phyloP scores from a whole-genome alignment of 2,113 vertebrate species.

The Leptobrachium leishanense region DNA sequence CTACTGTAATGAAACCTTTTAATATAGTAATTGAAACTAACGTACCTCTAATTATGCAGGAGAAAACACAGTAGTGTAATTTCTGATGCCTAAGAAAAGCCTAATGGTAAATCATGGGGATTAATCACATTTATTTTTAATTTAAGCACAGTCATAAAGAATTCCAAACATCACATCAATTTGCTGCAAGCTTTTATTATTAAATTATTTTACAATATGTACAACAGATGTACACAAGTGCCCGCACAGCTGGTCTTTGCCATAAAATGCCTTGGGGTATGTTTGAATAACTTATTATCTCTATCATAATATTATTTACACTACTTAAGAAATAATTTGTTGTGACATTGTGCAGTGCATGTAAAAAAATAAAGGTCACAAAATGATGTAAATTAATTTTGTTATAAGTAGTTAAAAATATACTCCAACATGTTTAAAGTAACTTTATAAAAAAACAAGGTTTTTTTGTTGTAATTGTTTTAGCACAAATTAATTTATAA shows the following conservation, averaged over 20 bases:
- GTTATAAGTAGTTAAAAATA: too few species aligned
- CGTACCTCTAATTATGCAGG: constrained; percentile 1
- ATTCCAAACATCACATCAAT: neutral
- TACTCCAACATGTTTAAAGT: too few species aligned
- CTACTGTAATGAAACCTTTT: neutral
- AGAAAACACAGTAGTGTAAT: neutral
- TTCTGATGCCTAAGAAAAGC: neutral
- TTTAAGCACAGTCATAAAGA: neutral
- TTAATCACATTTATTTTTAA: neutral
- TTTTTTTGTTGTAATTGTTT: too few species aligned
- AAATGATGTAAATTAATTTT: too few species aligned
- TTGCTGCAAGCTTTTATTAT: neutral
- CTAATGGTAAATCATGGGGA: neutral
- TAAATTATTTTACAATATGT: neutral
- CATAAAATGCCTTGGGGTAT: too few species aligned
- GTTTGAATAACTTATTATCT: too few species aligned
- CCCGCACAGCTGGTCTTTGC: neutral
- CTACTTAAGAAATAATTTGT: too few species aligned
- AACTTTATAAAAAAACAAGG: too few species aligned
- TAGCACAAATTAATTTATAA: too few species aligned
- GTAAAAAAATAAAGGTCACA: too few species aligned
- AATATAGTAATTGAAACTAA: neutral
- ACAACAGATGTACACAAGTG: neutral
- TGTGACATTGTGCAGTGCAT: too few species aligned
- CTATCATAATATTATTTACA: too few species aligned